Base-by-base conservation (phyloP, 2,113 vertebrate genomes). In the Scomber scombrus region DNA sequence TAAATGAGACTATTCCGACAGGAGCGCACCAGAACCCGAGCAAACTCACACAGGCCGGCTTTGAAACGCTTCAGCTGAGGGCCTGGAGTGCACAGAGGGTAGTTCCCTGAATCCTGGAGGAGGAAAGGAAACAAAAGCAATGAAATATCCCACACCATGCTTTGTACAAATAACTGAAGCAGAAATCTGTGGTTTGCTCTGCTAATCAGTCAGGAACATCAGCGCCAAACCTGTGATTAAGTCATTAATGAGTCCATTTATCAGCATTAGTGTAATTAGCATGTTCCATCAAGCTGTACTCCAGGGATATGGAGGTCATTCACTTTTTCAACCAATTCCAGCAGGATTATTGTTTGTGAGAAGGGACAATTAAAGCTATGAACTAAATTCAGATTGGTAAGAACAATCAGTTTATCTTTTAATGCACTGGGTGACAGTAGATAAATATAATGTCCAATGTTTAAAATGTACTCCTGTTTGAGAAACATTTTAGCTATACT, bases 1-100 rank as follows among this genome's bases (percentile, higher is more conserved):
- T 95, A 97, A n/a, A 97, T 67, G 2, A 96, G 55, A 77, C 93
- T 94, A 62, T 96, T 95, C 64, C 85, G 95, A 81, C 95, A 96
- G 19, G 91, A 94, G 34, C 16, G 91, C 50, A 97, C 95, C 85
- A 97, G 78, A 3, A 91, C 84, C 0, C 12, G 71, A 73, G 93
- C 70, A 88, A 96, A 96, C 75, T 97, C 95, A 55, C 94, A 95
- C 85, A 98, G 91, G 26, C 93, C 86, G 0, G 87, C 89, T 51
- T 93, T 94, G 75, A 97, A 97, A 31, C 88, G 95, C 72, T 92
- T 96, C 88, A 95, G 94, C 66, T 91, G 90, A 12, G 83, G 78
- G 8, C 95, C 93, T 2, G 85, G 26, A 5, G 93, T 90, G 9
- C 79, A 93, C 78, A 98, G 80, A 1, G 97, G 97, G 80, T 97